phyloP scores from a whole-genome alignment of 2,888 invertebrate species.

The Apotomis betuletana region DNA sequence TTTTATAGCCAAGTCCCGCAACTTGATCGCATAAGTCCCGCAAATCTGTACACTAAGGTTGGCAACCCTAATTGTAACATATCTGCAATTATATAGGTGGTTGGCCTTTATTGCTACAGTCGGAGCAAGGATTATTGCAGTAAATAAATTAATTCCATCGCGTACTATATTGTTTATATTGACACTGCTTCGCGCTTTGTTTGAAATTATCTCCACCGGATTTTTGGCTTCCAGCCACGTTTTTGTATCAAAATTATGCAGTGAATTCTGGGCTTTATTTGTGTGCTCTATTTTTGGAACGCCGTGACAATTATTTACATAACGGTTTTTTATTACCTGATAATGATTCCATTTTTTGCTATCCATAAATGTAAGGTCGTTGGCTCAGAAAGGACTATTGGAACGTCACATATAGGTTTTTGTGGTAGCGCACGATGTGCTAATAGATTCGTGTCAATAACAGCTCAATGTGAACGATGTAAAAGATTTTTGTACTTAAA shows the following conservation, averaged over 20 bases:
- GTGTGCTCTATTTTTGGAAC: conserved; percentile 16
- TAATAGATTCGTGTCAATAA: conserved; percentile 33
- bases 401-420: conserved; percentile 23
- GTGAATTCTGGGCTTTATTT: conserved; percentile 18
- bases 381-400: conserved; percentile 29
- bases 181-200: conserved; percentile 28
- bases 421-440: conserved; percentile 15
- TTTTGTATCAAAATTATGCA: conserved; percentile 24
- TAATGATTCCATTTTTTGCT: conserved; percentile 6
- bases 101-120: conserved; percentile 45
- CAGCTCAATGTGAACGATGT: conserved; percentile 31
- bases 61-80: conserved; percentile 1
- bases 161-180: conserved; percentile 41
- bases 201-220: conserved; percentile 21
- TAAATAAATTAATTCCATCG: conserved; percentile 38
- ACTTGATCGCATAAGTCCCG: no score
- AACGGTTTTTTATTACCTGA: conserved; percentile 19
- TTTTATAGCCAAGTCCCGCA: no score
- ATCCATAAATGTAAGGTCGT: conserved; percentile 31
- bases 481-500: background rate
- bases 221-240: conserved; percentile 31
- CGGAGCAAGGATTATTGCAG: conserved; percentile 48
- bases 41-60: no score
- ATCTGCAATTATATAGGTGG: conserved; percentile 43
- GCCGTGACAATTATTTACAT: conserved; percentile 30